Conservation (phyloP, 2,113 vertebrate genomes). For the Lycaon pictus region DNA sequence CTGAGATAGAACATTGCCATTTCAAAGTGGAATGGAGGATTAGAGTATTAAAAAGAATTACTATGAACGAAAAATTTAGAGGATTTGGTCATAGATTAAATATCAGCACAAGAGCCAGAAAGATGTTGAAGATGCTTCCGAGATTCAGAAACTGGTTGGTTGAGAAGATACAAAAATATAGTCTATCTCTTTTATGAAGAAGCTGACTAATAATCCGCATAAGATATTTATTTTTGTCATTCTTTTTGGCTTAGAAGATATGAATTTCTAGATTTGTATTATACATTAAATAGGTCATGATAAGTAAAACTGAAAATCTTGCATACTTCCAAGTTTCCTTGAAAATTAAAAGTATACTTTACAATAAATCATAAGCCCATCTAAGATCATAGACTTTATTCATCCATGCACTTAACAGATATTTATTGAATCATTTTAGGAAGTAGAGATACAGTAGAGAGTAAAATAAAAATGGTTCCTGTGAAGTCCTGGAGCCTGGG, state of each 20-base stretch:
- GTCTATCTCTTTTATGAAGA: neutral
- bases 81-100: neutral
- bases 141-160: neutral
- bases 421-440: neutral
- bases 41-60: neutral
- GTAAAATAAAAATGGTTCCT: neutral
- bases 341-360: slow-evolving; percentile 4
- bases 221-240: neutral
- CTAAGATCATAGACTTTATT: neutral
- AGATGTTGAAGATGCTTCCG: neutral
- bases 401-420: neutral
- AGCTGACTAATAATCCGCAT: neutral
- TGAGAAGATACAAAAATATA: neutral
- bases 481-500: neutral
- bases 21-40: neutral
- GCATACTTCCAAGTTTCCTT: neutral
- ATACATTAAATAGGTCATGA: neutral
- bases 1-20: neutral
- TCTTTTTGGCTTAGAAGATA: neutral
- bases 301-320: neutral
- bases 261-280: slow-evolving; percentile 15
- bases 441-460: neutral
- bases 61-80: neutral
- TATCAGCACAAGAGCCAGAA: neutral
- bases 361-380: neutral